Evolutionary conservation across 2,888 invertebrate species (phyloP).

Genomic region (Sesamia inferens): DNA sequence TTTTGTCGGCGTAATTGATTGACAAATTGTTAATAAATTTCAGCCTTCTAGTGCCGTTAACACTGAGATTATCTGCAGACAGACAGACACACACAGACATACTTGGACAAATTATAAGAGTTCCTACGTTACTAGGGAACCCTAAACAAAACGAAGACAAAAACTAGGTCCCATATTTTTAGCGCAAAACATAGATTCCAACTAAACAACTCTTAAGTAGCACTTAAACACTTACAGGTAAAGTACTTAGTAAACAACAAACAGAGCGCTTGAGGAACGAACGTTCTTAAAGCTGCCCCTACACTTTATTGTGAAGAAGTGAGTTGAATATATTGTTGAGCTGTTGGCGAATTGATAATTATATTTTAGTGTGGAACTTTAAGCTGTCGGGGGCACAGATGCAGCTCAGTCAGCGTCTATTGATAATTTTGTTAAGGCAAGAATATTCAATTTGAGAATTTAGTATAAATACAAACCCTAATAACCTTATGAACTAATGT

Average conservation of each 20-base stretch:
- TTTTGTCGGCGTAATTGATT: too few species aligned
- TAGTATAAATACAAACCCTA: background rate
- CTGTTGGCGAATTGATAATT: constrained; percentile 23
- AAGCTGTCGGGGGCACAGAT: constrained; percentile 43
- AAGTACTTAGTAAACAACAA: constrained; percentile 34
- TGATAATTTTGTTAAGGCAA: constrained; percentile 18
- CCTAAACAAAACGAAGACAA: background rate
- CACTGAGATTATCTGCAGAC: too few species aligned
- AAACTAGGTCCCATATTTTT: constrained; percentile 1
- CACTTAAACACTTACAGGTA: constrained; percentile 22
- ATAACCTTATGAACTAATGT: too few species aligned
- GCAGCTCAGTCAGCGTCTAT: constrained; percentile 43
- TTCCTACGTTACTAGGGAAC: too few species aligned
- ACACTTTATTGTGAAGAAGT: constrained; percentile 31
- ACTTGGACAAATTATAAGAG: too few species aligned
- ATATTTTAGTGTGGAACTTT: constrained; percentile 45
- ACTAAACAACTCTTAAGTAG: constrained; percentile 14
- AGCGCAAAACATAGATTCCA: background rate
- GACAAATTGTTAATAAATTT: too few species aligned
- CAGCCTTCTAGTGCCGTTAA: too few species aligned
- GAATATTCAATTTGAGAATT: background rate
- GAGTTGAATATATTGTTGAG: constrained; percentile 38
- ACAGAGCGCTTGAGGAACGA: constrained; percentile 1
- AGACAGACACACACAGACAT: too few species aligned
- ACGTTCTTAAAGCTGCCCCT: constrained; percentile 1